phyloP scores from a whole-genome alignment of 1,140 invertebrate genomes.

The Lordiphosa collinella region DNA sequence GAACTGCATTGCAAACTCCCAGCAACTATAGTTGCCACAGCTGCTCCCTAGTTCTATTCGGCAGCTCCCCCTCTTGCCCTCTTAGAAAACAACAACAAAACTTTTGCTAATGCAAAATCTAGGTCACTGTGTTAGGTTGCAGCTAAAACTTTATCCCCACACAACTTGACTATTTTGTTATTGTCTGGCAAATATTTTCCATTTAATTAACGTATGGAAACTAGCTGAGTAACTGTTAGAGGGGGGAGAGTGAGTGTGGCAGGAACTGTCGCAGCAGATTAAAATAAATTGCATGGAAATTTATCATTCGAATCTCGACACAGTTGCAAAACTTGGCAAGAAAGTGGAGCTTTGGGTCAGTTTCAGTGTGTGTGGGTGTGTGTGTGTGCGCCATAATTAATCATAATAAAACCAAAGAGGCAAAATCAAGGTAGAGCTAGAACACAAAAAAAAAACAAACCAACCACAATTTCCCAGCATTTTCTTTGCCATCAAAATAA shows the following conservation, averaged over 20 bases:
- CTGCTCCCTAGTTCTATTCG: background rate
- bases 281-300: conserved; percentile 75
- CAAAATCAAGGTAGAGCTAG: conserved; percentile 11
- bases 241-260: background rate
- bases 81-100: conserved; percentile 33
- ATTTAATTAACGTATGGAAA: conserved; percentile 74
- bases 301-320: conserved; percentile 69
- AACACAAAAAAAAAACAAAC: conserved; percentile 33
- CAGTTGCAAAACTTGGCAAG: conserved; percentile 66
- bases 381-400: conserved; percentile 57
- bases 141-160: conserved; percentile 44
- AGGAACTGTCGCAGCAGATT: conserved; percentile 59
- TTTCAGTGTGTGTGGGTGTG: conserved; percentile 15
- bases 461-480: conserved; percentile 61
- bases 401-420: conserved; percentile 66
- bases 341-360: conserved; percentile 69
- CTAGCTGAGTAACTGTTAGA: conserved; percentile 17
- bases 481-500: conserved; percentile 76
- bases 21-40: conserved; percentile 1
- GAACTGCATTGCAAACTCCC: conserved; percentile 6
- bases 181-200: conserved; percentile 69
- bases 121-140: conserved; percentile 62
- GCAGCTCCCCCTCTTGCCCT: background rate
- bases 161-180: conserved; percentile 5
- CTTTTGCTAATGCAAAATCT: conserved; percentile 56